Evolutionary conservation across 2,888 invertebrate genomes (phyloP).

Genomic region (Microctonus brassicae): DNA sequence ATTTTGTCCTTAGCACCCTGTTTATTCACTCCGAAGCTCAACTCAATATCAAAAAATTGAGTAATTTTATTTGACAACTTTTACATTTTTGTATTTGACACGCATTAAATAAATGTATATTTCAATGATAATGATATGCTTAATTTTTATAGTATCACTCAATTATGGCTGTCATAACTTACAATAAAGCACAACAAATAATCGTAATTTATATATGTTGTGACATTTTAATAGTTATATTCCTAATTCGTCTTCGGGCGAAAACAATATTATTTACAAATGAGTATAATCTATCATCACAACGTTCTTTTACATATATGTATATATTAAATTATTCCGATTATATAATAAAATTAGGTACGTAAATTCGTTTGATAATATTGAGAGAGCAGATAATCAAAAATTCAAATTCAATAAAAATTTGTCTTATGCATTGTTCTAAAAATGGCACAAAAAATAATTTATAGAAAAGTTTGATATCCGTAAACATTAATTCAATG

Average conservation of each 20-base stretch:
- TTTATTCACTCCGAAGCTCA: background rate
- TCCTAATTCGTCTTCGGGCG: too few species aligned
- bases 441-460: conserved; percentile 15
- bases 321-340: background rate
- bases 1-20: background rate
- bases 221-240: background rate
- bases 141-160: conserved; percentile 1
- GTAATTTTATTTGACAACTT: background rate
- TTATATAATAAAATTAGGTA: background rate
- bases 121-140: background rate
- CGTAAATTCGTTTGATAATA: background rate
- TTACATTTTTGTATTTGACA: too few species aligned
- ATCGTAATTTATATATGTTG: background rate
- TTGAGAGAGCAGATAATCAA: background rate
- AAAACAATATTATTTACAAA: too few species aligned
- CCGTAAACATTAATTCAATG: background rate
- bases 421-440: background rate
- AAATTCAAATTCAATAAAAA: background rate
- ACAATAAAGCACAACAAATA: background rate
- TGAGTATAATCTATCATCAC: too few species aligned
- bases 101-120: too few species aligned
- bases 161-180: background rate
- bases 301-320: conserved; percentile 1
- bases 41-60: background rate
- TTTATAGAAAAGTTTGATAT: background rate